Evolutionary conservation across 2,797 vertebrate genomes (phyloP).

Genomic region (Loris lydekkerianus): DNA sequence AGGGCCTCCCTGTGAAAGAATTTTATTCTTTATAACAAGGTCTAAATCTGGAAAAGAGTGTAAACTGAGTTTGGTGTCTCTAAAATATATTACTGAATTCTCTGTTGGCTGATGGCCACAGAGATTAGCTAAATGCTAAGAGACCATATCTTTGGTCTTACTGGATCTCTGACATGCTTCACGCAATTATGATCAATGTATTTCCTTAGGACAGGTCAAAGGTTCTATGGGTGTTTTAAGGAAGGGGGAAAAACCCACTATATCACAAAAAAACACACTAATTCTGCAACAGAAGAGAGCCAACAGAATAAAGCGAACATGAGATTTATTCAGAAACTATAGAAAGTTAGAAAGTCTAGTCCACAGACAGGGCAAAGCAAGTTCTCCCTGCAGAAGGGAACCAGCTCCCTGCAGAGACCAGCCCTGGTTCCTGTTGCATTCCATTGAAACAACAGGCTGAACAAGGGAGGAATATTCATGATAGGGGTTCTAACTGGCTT

Average conservation of each 20-base stretch:
- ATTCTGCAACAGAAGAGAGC: conserved; percentile 62
- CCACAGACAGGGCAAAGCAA: too few relatives aligned
- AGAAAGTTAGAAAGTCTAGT: too few relatives aligned
- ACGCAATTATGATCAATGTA: conserved; percentile 85
- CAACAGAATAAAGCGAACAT: too few relatives aligned
- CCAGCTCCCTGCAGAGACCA: too few relatives aligned
- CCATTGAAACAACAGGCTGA: too few relatives aligned
- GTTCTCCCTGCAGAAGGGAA: too few relatives aligned
- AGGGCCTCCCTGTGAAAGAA: conserved; percentile 21
- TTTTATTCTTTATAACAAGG: conserved; percentile 73
- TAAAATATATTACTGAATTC: conserved; percentile 85
- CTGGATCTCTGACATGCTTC: conserved; percentile 84
- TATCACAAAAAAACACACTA: conserved; percentile 61
- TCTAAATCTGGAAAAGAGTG: conserved; percentile 82
- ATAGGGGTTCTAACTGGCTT: too few relatives aligned
- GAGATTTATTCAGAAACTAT: too few relatives aligned
- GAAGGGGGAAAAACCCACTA: conserved; percentile 61
- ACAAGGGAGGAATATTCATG: too few relatives aligned
- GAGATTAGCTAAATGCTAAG: conserved; percentile 83
- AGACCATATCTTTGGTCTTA: conserved; percentile 84
- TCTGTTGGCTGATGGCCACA: conserved; percentile 87
- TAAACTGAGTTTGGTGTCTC: conserved; percentile 78
- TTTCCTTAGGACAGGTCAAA: conserved; percentile 76
- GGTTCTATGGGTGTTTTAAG: conserved; percentile 79
- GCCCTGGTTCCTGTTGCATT: too few relatives aligned